Evolutionary conservation across 1,140 invertebrate species (phyloP).

Genomic region (Cotesia glomerata): DNA sequence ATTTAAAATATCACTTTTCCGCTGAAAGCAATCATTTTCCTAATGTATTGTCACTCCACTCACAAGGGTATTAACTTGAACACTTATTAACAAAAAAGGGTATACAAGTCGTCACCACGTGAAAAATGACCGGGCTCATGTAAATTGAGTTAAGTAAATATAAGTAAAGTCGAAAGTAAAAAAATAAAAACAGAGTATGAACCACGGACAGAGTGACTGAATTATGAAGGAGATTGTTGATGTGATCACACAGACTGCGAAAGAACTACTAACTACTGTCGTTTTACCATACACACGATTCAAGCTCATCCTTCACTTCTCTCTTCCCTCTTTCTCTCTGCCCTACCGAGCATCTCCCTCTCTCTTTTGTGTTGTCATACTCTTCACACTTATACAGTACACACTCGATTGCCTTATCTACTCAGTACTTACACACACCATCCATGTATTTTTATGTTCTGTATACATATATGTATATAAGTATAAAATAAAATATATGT

Average conservation of each 20-base stretch:
- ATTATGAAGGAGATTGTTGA: not conserved
- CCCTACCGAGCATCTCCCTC: not conserved
- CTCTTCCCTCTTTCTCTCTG: not conserved
- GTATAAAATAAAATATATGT: not conserved
- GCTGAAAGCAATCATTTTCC: not conserved
- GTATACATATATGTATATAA: too few relatives aligned
- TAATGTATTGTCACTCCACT: conserved; percentile 8
- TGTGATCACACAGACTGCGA: conserved; percentile 15
- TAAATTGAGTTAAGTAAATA: not conserved
- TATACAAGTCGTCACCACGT: not conserved
- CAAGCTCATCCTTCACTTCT: conserved; percentile 6
- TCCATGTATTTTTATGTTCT: too few relatives aligned
- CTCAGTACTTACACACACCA: not conserved
- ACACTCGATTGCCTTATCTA: not conserved
- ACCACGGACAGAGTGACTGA: not conserved
- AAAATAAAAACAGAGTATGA: not conserved
- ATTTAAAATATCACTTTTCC: not conserved
- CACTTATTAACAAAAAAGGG: not conserved
- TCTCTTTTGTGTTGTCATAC: not conserved
- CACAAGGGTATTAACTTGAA: not conserved
- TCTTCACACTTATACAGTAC: not conserved
- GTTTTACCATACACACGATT: not conserved
- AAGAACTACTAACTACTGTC: conserved; percentile 21
- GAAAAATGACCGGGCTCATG: not conserved
- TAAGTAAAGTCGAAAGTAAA: not conserved